These are phyloP conservation scores for Luscinia luscinia DNA, from an alignment of 2,797 vertebrate genomes.

Conservation along the genomic window DNA sequence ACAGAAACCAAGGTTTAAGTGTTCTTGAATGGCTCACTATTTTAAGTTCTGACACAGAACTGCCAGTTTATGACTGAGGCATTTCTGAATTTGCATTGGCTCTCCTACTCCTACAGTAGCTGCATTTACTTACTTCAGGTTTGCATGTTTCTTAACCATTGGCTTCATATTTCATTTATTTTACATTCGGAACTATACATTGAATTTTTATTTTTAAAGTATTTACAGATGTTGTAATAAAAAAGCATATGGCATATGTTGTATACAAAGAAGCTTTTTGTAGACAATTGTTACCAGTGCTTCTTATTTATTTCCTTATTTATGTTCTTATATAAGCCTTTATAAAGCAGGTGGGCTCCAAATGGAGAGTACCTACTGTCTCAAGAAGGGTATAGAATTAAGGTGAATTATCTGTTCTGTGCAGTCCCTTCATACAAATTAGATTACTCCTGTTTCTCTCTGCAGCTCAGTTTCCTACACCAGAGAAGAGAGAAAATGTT, in stretches of 20 bases:
- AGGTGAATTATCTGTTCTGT: neutral
- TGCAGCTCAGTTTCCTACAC: neutral
- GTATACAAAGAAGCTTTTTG: neutral
- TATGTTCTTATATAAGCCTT: neutral
- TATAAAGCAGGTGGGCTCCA: neutral
- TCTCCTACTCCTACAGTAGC: neutral
- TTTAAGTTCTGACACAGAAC: neutral
- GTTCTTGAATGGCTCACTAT: neutral
- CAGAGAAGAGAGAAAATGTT: neutral
- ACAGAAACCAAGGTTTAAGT: neutral
- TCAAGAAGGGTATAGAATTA: neutral
- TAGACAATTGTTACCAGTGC: neutral
- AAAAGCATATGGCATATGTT: fast-evolving
- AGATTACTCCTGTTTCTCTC: neutral
- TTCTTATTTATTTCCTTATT: neutral
- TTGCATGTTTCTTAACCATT: neutral
- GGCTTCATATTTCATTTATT: neutral
- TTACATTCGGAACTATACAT: neutral
- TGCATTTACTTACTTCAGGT: neutral
- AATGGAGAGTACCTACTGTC: neutral
- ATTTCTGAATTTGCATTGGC: neutral
- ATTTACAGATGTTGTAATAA: neutral
- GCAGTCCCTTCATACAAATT: neutral
- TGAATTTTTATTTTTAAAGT: neutral
- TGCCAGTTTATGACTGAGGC: neutral